Evolutionary conservation across 2,797 vertebrate species (phyloP), one percentile per base, ranked within the genome.

Genomic region (Intellagama lesueurii): DNA sequence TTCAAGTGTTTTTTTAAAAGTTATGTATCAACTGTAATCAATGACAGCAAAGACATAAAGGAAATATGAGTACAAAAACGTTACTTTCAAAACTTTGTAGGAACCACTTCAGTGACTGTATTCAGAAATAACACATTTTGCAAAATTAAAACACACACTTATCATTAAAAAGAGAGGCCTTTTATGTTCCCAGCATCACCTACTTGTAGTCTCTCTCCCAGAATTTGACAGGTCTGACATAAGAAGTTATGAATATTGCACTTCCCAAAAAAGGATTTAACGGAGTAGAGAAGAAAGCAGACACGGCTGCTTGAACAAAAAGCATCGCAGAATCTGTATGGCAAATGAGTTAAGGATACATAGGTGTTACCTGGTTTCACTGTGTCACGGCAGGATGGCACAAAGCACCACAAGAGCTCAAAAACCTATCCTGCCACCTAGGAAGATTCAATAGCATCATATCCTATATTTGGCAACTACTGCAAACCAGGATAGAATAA

Each of bases 181-280:
- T 68, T 89, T 19, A 83, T 28, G 24, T 44, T 66, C 86, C 73
- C 88, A 72, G 40, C 82, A 92, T 90, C 88, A 95, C 98, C 87
- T 97, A 99, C 99, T 99, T 99, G 96, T 99, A 99, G 94, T 99
- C 98, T 96, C 99, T 98, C 93, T 99, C 99, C 99, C 99, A 99
- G 97, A 99, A 99, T 93, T 99, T 99, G 94, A 99, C 98, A 9
- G 99, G 99, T 75, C 99, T 98, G 66, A 99, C 98, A 2, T 99
- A 99, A 28, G 99, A 99, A 87, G 99, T 99, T 97, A 99, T 99
- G 94, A 99, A 99, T 96, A 99, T 99, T 96, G 99, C 99, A 91
- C 99, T 99, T 95, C 99, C 99, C 91, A 99, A 97, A 94, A 99
- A 99, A 7, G 99, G 99, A 96, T 99, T 99, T 68, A 99, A 96